These are phyloP conservation scores for Ammodytes dubius DNA, from an alignment of 2,113 vertebrate genomes.

Conservation along the genomic window DNA sequence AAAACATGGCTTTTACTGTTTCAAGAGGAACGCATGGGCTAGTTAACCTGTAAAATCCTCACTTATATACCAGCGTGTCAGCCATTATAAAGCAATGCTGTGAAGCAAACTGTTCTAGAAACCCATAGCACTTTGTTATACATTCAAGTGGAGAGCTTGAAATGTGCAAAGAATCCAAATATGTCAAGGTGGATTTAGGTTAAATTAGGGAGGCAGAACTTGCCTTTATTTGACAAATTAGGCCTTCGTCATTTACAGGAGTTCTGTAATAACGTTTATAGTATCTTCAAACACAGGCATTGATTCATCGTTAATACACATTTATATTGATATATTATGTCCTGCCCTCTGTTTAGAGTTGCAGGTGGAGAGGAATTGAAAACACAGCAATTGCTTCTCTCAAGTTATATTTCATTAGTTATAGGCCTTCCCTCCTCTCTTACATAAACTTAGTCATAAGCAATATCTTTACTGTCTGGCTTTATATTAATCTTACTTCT, in stretches of 20 bases:
- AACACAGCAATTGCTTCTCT: conserved; percentile 16
- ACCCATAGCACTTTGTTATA: background rate
- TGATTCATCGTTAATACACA: too few relatives aligned
- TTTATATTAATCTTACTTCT: conserved; percentile 70
- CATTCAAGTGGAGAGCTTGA: background rate
- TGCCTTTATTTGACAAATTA: too few relatives aligned
- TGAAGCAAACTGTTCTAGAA: background rate
- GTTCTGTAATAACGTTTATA: too few relatives aligned
- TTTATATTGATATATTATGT: background rate
- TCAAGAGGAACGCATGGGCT: background rate
- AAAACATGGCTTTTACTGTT: background rate
- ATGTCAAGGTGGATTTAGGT: background rate
- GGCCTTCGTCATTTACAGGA: too few relatives aligned
- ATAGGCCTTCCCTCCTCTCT: conserved; percentile 1
- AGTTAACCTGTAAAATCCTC: conserved; percentile 13
- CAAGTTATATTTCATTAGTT: conserved; percentile 15
- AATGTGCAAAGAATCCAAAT: background rate
- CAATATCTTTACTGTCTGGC: conserved; percentile 70
- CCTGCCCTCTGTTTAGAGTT: conserved; percentile 13
- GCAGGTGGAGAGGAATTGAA: background rate
- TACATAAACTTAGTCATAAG: conserved; percentile 36
- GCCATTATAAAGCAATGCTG: background rate
- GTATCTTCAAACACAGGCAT: too few relatives aligned
- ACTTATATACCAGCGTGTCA: background rate
- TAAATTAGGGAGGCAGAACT: background rate